These are phyloP conservation scores for Eupithecia insigniata DNA, from an alignment of 2,888 invertebrate genomes.

Conservation along the genomic window DNA sequence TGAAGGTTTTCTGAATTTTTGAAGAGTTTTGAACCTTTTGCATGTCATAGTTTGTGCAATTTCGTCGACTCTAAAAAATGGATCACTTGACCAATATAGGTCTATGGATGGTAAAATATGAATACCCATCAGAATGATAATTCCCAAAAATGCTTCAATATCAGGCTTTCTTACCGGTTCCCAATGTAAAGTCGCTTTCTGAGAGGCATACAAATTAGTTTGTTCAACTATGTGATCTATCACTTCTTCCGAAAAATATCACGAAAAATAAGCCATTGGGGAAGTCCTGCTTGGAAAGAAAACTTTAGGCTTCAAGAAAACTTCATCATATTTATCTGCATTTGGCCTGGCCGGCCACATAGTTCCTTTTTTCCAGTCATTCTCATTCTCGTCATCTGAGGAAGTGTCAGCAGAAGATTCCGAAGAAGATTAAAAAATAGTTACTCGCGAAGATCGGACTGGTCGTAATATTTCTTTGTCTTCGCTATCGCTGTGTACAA, in stretches of 20 bases:
- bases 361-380: constrained; percentile 30
- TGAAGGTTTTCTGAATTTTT: constrained; percentile 30
- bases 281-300: constrained; percentile 30
- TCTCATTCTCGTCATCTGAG: constrained; percentile 26
- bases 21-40: constrained; percentile 35
- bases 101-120: constrained; percentile 38
- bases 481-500: constrained; percentile 21
- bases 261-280: constrained; percentile 25
- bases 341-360: constrained; percentile 28
- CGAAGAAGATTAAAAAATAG: constrained; percentile 19
- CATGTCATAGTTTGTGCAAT: constrained; percentile 34
- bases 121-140: constrained; percentile 41
- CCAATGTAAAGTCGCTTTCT: constrained; percentile 26
- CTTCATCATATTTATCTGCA: constrained; percentile 30
- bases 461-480: constrained; percentile 28
- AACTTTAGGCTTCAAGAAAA: constrained; percentile 31
- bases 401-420: constrained; percentile 23
- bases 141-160: constrained; percentile 39
- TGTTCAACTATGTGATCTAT: constrained; percentile 36
- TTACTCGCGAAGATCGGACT: constrained; percentile 26
- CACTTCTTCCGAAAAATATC: constrained; percentile 29
- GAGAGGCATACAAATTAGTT: constrained; percentile 36
- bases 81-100: constrained; percentile 41
- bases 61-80: constrained; percentile 34
- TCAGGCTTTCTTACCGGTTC: constrained; percentile 26